A percentile compares a stretch with the other conserved stretches of the same genome.
Evolutionary conservation across 2,797 vertebrate genomes (phyloP).

Genomic region (Botia kubotai): DNA sequence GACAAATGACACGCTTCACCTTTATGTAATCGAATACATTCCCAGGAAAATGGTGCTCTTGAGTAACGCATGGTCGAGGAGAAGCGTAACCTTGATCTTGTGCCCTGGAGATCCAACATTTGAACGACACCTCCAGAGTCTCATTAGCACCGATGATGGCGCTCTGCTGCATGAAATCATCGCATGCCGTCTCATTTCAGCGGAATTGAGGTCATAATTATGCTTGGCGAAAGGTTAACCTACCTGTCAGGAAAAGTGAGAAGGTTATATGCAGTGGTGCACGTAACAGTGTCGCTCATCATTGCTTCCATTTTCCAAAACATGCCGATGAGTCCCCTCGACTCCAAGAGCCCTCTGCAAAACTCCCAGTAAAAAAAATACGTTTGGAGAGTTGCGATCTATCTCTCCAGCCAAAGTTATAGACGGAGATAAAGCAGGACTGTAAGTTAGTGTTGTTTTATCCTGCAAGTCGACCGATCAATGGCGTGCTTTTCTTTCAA

Average conservation of each 20-base stretch:
- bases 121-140: background rate
- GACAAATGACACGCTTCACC: background rate
- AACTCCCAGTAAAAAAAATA: background rate
- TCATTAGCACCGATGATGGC: slow-evolving; percentile 10
- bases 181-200: slow-evolving; percentile 4
- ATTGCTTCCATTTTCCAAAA: background rate
- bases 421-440: background rate
- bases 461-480: background rate
- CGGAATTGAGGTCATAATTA: slow-evolving; percentile 48
- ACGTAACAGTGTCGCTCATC: slow-evolving; percentile 12
- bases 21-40: background rate
- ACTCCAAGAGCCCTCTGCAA: too few species aligned
- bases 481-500: background rate
- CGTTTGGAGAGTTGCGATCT: background rate
- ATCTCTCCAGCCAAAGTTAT: background rate
- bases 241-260: slow-evolving; percentile 9
- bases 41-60: background rate
- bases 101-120: slow-evolving; percentile 1
- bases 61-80: background rate
- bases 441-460: background rate
- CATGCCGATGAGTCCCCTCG: background rate
- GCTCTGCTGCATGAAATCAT: slow-evolving; percentile 14
- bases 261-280: slow-evolving; percentile 8
- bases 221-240: slow-evolving; percentile 47
- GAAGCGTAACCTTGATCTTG: slow-evolving; percentile 26